Evolutionary conservation across 2,888 invertebrate species (phyloP).

Genomic region (Leptopilina drosophilae): DNA sequence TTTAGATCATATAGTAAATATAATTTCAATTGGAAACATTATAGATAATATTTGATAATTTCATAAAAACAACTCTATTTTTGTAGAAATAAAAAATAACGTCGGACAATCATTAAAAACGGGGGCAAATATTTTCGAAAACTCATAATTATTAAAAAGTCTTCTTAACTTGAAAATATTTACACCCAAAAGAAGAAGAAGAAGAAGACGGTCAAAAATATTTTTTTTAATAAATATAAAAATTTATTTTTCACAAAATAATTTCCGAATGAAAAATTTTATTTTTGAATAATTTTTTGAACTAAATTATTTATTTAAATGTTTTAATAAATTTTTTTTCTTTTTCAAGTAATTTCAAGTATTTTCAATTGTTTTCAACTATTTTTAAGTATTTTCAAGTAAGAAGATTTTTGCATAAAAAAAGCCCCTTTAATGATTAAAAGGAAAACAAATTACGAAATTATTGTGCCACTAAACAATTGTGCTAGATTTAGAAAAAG

Average conservation of each 20-base stretch:
- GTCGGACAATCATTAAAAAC: slow-evolving; percentile 27
- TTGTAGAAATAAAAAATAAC: slow-evolving; percentile 8
- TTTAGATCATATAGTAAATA: background rate
- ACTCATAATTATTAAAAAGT: background rate
- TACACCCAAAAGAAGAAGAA: background rate
- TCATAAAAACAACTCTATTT: background rate
- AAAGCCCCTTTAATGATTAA: slow-evolving; percentile 4
- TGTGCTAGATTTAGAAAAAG: slow-evolving; percentile 3
- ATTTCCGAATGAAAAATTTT: no score
- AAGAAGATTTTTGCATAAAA: background rate
- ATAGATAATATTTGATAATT: background rate
- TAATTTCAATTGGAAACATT: background rate
- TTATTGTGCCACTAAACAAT: slow-evolving; percentile 15
- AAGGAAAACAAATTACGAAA: slow-evolving; percentile 4
- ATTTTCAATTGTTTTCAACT: background rate
- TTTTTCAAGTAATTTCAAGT: slow-evolving; percentile 2
- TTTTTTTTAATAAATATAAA: no score
- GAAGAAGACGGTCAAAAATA: no score
- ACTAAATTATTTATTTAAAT: no score
- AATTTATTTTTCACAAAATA: no score
- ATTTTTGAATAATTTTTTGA: no score
- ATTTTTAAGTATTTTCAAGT: slow-evolving; percentile 5
- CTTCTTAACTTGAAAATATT: slow-evolving; percentile 2
- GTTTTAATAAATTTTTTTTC: background rate
- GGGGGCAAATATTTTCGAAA: background rate